Conservation (phyloP, 2,888 invertebrate species). For the Cheiracanthium punctorium region DNA sequence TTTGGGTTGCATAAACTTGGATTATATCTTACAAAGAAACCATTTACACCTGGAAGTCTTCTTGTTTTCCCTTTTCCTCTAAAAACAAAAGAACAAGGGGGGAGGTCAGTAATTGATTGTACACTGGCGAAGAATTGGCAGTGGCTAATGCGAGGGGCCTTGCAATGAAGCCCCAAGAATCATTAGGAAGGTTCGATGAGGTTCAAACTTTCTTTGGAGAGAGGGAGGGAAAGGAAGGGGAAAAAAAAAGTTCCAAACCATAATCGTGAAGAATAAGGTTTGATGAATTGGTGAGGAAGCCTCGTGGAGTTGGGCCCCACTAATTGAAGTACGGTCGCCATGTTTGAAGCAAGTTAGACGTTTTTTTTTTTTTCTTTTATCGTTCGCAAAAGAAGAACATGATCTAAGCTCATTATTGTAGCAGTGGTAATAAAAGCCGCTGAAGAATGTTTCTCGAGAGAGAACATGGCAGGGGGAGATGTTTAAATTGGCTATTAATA, state of each 20-base stretch:
- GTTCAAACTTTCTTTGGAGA: slow-evolving; percentile 11
- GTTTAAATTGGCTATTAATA: not conserved
- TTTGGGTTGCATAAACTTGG: not conserved
- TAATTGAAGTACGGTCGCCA: slow-evolving; percentile 41
- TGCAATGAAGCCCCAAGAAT: slow-evolving; percentile 25
- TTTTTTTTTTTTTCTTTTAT: not conserved
- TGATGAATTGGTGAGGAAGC: slow-evolving; percentile 40
- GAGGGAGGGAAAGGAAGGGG: slow-evolving; percentile 13
- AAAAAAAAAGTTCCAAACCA: slow-evolving; percentile 18
- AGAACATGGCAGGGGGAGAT: not conserved
- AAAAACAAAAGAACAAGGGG: slow-evolving; percentile 8
- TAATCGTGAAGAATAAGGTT: slow-evolving; percentile 43
- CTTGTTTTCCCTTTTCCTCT: too few species aligned
- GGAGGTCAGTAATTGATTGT: slow-evolving; percentile 44
- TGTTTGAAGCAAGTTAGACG: slow-evolving; percentile 24
- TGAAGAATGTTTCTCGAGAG: not conserved
- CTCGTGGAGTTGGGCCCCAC: not conserved
- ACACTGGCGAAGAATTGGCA: slow-evolving; percentile 28
- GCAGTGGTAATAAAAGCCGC: not conserved
- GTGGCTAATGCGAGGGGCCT: slow-evolving; percentile 31
- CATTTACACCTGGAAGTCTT: slow-evolving; percentile 1
- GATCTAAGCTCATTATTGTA: not conserved
- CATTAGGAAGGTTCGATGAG: slow-evolving; percentile 31
- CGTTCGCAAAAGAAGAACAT: not conserved
- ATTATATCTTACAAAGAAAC: slow-evolving; percentile 11